Conservation (phyloP, 2,888 invertebrate genomes). For the Dryocosmus kuriphilus region DNA sequence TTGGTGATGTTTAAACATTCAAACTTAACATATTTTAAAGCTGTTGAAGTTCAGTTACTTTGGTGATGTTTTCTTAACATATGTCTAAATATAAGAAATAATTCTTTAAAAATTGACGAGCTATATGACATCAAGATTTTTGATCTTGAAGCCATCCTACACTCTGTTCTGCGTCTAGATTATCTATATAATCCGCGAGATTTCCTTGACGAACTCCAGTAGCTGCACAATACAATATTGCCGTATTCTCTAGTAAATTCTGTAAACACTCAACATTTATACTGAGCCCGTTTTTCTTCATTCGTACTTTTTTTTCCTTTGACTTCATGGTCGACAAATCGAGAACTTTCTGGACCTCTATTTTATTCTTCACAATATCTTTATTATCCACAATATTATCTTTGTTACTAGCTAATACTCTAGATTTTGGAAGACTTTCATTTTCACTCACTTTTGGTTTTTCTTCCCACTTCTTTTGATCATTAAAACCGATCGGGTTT, state of each 20-base stretch:
- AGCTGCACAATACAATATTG: constrained; percentile 72
- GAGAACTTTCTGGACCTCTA: constrained; percentile 46
- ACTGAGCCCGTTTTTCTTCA: constrained; percentile 7
- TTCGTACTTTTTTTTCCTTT: constrained; percentile 37
- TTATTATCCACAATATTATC: background rate
- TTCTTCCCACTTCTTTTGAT: background rate
- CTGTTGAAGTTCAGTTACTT: too few relatives aligned
- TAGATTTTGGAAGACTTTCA: background rate
- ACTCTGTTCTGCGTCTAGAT: constrained; percentile 65
- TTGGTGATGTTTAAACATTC: too few relatives aligned
- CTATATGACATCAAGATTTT: background rate
- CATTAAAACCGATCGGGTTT: background rate
- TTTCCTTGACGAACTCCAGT: constrained; percentile 70
- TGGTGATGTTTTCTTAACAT: too few relatives aligned
- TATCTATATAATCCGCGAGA: constrained; percentile 69
- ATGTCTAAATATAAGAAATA: background rate
- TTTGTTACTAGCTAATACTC: background rate
- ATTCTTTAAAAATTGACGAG: background rate
- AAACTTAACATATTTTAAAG: too few relatives aligned
- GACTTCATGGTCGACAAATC: constrained; percentile 51
- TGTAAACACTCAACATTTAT: constrained; percentile 55
- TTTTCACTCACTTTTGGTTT: background rate
- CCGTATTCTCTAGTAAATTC: constrained; percentile 71
- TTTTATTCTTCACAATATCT: background rate
- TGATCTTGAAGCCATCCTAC: constrained; percentile 66